Conservation (phyloP, 37 sponge, comb jelly and placozoan species). For the Cliona cf. orientalis region DNA sequence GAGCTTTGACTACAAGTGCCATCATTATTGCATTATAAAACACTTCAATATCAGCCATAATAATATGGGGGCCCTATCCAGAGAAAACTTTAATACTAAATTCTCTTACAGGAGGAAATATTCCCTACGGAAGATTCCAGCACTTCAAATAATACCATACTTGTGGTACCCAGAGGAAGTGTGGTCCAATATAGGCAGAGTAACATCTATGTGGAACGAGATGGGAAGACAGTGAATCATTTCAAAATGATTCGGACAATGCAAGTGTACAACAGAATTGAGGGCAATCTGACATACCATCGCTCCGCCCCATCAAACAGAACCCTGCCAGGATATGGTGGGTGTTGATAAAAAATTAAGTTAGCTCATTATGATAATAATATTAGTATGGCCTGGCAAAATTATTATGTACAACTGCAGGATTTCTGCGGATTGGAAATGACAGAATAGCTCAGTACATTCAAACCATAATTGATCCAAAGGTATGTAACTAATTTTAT, state of each 20-base stretch:
- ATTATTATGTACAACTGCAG: no score
- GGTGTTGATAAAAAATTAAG: no score
- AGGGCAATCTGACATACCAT: not conserved
- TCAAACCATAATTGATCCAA: not conserved
- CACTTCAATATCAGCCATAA: no score
- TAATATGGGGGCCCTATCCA: no score
- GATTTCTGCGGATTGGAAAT: constrained; percentile 5
- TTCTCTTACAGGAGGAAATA: not conserved
- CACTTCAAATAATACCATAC: not conserved
- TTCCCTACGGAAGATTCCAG: not conserved
- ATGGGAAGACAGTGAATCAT: no score
- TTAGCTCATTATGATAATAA: no score
- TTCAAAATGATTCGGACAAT: not conserved
- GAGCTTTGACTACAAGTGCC: no score
- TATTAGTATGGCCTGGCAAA: no score
- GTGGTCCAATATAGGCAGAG: not conserved
- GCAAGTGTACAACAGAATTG: not conserved
- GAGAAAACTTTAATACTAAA: no score
- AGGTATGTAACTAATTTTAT: not conserved
- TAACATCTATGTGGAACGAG: not conserved
- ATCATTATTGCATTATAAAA: no score
- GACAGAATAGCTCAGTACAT: not conserved
- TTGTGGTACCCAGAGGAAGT: not conserved
- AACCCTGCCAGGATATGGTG: not conserved
- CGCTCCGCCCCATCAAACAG: not conserved